phyloP scores from a whole-genome alignment of 2,797 vertebrate genomes.

The Periophthalmus magnuspinnatus region DNA sequence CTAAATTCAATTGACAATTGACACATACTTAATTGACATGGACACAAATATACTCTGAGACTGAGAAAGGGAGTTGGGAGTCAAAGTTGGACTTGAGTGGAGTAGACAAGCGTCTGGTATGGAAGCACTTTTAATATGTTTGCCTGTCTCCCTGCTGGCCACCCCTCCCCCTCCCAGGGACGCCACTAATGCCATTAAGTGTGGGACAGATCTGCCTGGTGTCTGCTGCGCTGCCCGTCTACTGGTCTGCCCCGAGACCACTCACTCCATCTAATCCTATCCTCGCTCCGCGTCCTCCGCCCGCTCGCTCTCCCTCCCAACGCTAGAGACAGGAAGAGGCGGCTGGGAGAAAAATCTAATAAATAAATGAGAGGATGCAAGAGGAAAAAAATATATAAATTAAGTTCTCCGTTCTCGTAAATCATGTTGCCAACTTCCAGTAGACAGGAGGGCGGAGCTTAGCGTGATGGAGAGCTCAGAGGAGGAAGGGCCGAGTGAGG shows the following conservation, averaged over 20 bases:
- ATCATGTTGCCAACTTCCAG: constrained; percentile 88
- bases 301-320: constrained; percentile 70
- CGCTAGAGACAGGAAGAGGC: constrained; percentile 84
- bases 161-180: constrained; percentile 78
- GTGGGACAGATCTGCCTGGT: constrained; percentile 84
- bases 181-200: constrained; percentile 86
- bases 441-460: constrained; percentile 85
- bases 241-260: constrained; percentile 81
- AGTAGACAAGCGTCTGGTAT: constrained; percentile 74
- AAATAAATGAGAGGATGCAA: constrained; percentile 88
- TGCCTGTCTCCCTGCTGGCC: constrained; percentile 73
- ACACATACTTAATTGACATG: constrained; percentile 15
- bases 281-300: constrained; percentile 69
- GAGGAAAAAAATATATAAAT: constrained; percentile 86
- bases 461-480: constrained; percentile 50
- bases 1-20: constrained; percentile 27
- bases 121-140: constrained; percentile 80
- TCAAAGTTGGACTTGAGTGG: constrained; percentile 65
- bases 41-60: constrained; percentile 32
- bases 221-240: constrained; percentile 82
- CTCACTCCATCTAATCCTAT: constrained; percentile 84
- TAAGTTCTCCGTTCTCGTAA: constrained; percentile 87
- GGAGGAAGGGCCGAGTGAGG: constrained; percentile 43
- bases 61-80: constrained; percentile 49
- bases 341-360: constrained; percentile 83